These are phyloP conservation scores for Ageneiosus marmoratus DNA, from an alignment of 2,113 vertebrate species.

Conservation along the genomic window DNA sequence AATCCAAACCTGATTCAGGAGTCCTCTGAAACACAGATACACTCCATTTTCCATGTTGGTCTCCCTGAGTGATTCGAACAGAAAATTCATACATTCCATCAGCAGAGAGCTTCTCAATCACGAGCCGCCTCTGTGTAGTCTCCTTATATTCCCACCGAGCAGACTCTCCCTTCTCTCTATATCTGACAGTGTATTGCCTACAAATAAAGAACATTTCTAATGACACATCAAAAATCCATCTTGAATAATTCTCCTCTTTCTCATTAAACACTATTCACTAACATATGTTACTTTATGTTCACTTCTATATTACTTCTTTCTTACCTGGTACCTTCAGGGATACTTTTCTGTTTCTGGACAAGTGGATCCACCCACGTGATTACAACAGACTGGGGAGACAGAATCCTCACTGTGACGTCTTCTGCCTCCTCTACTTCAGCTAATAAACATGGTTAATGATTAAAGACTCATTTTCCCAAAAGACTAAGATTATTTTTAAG, in stretches of 20 bases:
- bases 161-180: conserved; percentile 92
- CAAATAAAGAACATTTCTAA: conserved; percentile 32
- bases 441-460: conserved; percentile 61
- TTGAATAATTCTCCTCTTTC: background rate
- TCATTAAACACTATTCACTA: background rate
- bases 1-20: conserved; percentile 84
- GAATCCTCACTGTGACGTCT: conserved; percentile 89
- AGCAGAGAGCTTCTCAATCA: conserved; percentile 84
- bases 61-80: conserved; percentile 84
- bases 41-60: conserved; percentile 87
- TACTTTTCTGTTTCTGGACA: conserved; percentile 80
- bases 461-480: background rate
- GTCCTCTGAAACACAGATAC: conserved; percentile 93
- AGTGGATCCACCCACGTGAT: conserved; percentile 90
- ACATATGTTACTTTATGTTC: background rate
- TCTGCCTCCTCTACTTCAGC: conserved; percentile 81
- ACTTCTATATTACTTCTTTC: background rate
- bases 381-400: conserved; percentile 93
- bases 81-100: conserved; percentile 97
- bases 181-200: conserved; percentile 87
- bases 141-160: conserved; percentile 94
- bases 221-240: background rate
- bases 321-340: conserved; percentile 63
- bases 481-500: background rate
- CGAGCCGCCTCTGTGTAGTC: conserved; percentile 75